These are phyloP conservation scores for Rhinoptilus africanus DNA, from an alignment of 2,113 vertebrate genomes.

Conservation along the genomic window DNA sequence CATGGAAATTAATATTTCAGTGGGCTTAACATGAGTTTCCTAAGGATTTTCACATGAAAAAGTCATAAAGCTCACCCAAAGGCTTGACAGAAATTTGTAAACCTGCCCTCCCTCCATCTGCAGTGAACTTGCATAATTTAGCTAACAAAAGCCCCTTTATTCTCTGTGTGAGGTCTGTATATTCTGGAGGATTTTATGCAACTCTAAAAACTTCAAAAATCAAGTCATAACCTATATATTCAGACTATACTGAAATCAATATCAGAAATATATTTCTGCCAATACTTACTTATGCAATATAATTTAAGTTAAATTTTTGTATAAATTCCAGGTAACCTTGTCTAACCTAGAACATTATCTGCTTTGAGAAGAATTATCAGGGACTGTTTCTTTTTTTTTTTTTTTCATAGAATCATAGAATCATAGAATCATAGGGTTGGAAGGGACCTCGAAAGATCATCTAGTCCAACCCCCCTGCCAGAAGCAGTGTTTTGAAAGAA, in stretches of 20 bases:
- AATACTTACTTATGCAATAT: not conserved
- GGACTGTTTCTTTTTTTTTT: not conserved
- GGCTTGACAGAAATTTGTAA: not conserved
- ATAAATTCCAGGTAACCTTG: not conserved
- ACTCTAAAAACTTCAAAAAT: not conserved
- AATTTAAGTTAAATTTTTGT: not conserved
- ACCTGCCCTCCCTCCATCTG: not conserved
- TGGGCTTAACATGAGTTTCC: not conserved
- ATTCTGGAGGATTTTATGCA: not conserved
- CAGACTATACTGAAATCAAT: not conserved
- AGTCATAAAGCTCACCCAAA: not conserved
- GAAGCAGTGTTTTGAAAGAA: not conserved
- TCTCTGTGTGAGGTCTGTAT: not conserved
- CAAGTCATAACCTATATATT: not conserved
- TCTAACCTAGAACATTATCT: not conserved
- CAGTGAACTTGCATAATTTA: not conserved
- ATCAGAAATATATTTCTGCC: not conserved
- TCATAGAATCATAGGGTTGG: no score
- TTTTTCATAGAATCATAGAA: no score
- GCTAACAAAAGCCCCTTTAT: not conserved
- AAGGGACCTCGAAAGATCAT: no score
- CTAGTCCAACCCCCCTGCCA: no score
- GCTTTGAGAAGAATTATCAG: not conserved
- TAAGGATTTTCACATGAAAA: not conserved
- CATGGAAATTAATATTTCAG: not conserved